Evolutionary conservation across 2,797 vertebrate genomes (phyloP).

Genomic region (Pseudotriccus pelzelni): DNA sequence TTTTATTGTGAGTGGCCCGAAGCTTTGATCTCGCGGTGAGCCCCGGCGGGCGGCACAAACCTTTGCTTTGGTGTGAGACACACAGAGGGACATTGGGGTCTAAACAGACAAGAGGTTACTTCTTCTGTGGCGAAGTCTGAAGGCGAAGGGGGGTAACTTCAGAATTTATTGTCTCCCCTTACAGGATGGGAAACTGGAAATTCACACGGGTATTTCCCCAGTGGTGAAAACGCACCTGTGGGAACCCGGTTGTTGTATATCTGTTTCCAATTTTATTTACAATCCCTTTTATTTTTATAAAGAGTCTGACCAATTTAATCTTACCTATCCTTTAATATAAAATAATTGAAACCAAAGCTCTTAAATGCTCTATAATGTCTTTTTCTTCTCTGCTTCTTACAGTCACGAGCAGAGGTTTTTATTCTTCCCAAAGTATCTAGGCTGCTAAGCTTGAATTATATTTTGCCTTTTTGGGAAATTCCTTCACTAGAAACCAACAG

Average conservation of each 20-base stretch:
- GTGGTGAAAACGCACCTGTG: slow-evolving; percentile 71
- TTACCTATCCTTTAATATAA: slow-evolving; percentile 55
- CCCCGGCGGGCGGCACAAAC: slow-evolving; percentile 70
- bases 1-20: slow-evolving; percentile 84
- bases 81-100: slow-evolving; percentile 52
- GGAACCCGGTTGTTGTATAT: slow-evolving; percentile 44
- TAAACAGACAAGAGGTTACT: slow-evolving; percentile 75
- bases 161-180: slow-evolving; percentile 74
- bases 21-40: slow-evolving; percentile 88
- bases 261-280: slow-evolving; percentile 73
- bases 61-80: slow-evolving; percentile 73
- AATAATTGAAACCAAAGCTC: slow-evolving; percentile 61
- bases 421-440: slow-evolving; percentile 61
- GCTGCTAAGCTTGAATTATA: slow-evolving; percentile 69
- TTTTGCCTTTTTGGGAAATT: slow-evolving; percentile 73
- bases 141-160: slow-evolving; percentile 72
- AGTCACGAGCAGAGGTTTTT: slow-evolving; percentile 41
- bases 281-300: slow-evolving; percentile 59
- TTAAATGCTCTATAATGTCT: slow-evolving; percentile 49
- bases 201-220: slow-evolving; percentile 77
- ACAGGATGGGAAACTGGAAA: slow-evolving; percentile 75
- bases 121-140: slow-evolving; percentile 66
- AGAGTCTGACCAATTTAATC: slow-evolving; percentile 45
- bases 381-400: slow-evolving; percentile 32
- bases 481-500: slow-evolving; percentile 68